phyloP scores from a whole-genome alignment of 37 sponge, comb jelly and placozoan species.

The Spongia lamella region DNA sequence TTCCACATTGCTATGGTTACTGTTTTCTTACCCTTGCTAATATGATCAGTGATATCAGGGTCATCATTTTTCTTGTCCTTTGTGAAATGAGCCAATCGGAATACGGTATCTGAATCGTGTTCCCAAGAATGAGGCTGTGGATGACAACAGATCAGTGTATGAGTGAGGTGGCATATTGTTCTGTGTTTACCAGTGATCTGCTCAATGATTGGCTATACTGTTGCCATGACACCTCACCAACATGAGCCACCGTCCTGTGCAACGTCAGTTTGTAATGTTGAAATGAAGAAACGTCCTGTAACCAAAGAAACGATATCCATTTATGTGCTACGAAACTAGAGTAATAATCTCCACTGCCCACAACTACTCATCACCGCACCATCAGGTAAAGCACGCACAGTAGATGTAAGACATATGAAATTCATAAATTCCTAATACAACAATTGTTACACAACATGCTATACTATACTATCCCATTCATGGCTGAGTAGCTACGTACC shows the following conservation, averaged over 20 bases:
- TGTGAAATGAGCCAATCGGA: constrained; percentile 72
- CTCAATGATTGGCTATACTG: constrained; percentile 62
- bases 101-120: constrained; percentile 42
- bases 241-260: constrained; percentile 13
- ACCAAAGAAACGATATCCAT: no score
- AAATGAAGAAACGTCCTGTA: constrained; percentile 40
- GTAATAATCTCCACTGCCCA: no score
- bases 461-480: no score
- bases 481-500: no score
- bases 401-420: no score
- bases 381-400: no score
- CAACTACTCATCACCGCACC: no score
- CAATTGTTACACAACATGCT: no score
- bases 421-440: no score
- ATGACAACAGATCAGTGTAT: neutral
- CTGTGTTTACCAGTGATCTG: constrained; percentile 35
- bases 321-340: no score
- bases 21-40: constrained; percentile 30
- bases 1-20: no score
- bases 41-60: constrained; percentile 37
- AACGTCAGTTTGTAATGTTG: constrained; percentile 47
- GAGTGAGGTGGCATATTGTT: neutral
- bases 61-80: constrained; percentile 45
- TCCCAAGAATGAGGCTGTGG: constrained; percentile 71
- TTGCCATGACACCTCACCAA: constrained; percentile 80